Evolutionary conservation across 2,113 vertebrate genomes (phyloP).

Genomic region (Catharus fuscescens): DNA sequence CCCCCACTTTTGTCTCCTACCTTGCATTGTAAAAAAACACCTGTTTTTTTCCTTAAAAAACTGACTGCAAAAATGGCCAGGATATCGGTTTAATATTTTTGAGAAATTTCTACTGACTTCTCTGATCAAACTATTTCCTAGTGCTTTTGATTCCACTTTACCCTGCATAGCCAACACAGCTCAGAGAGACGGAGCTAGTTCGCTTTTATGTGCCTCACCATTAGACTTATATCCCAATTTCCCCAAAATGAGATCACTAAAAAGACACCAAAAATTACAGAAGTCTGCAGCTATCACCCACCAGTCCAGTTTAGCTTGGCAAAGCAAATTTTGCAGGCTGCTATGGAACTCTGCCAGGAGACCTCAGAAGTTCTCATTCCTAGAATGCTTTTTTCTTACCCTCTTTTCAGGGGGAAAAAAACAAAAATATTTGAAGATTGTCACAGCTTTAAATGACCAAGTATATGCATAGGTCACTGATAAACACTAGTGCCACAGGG

Average conservation of each 20-base stretch:
- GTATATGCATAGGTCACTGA: neutral
- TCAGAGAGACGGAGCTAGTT: neutral
- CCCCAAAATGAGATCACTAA: neutral
- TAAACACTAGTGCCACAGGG: neutral
- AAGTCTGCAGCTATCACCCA: neutral
- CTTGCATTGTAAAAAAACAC: neutral
- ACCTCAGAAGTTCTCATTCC: neutral
- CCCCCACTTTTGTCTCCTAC: neutral
- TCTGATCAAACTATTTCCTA: neutral
- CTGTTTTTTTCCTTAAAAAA: neutral
- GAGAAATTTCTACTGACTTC: neutral
- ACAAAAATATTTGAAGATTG: neutral
- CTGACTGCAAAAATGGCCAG: neutral
- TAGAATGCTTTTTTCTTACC: neutral
- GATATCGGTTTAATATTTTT: neutral
- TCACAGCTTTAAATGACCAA: neutral
- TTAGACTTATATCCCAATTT: neutral
- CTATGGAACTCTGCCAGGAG: neutral
- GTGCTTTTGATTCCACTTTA: neutral
- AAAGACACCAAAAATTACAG: neutral
- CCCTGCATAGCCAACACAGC: neutral
- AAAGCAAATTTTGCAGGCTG: neutral
- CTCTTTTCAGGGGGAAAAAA: neutral
- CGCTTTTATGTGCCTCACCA: neutral
- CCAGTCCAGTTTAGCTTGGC: neutral